Percentiles rank a stretch among this genome's conserved stretches.
Evolutionary conservation across 2,113 vertebrate species (phyloP).

Genomic region (Chloropsis cyanopogon): DNA sequence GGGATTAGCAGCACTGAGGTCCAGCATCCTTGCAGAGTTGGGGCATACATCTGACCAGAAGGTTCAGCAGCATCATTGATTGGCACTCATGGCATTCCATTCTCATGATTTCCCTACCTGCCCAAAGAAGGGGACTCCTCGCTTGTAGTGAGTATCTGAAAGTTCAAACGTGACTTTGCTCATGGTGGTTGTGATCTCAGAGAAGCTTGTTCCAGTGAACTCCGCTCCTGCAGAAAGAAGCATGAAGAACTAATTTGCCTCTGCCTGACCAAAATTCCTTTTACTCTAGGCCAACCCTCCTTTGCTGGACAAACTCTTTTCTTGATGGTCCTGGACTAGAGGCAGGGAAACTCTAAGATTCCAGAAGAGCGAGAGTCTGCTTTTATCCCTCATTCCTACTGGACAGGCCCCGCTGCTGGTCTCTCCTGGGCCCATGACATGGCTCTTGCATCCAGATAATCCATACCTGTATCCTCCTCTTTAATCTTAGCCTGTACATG

Average conservation of each 20-base stretch:
- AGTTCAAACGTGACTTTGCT: constrained; percentile 64
- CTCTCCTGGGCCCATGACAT: not conserved
- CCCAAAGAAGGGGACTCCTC: constrained; percentile 71
- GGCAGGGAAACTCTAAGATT: not conserved
- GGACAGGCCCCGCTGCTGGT: not conserved
- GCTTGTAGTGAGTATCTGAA: constrained; percentile 61
- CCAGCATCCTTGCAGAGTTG: not conserved
- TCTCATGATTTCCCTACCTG: constrained; percentile 59
- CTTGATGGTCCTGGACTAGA: not conserved
- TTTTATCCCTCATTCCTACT: not conserved
- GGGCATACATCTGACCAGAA: not conserved
- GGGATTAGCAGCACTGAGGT: not conserved
- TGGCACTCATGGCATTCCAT: not conserved
- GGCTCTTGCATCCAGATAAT: not conserved
- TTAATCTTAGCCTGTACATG: constrained; percentile 66
- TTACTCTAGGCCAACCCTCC: not conserved
- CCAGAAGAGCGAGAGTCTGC: not conserved
- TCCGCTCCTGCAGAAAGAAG: constrained; percentile 62
- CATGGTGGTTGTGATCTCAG: constrained; percentile 59
- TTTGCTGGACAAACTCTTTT: not conserved
- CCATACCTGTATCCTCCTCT: constrained; percentile 76
- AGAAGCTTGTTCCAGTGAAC: constrained; percentile 44
- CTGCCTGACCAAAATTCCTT: not conserved
- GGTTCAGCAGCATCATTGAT: not conserved
- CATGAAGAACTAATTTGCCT: not conserved